Conservation (phyloP, 2,888 invertebrate species). For the Harmothoe impar region DNA sequence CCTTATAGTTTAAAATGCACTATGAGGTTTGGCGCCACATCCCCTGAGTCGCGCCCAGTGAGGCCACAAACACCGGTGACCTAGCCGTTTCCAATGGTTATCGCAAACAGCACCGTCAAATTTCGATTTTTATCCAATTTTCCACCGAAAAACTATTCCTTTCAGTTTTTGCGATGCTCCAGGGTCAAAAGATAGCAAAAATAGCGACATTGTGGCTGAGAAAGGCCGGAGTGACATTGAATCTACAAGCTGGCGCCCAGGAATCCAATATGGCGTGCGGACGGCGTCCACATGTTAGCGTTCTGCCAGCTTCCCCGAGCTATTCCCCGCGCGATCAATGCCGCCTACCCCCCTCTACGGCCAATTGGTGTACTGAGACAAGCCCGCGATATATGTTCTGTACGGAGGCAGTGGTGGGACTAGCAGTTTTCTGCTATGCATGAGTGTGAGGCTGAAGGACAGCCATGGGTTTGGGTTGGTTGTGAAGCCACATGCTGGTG, state of each 20-base stretch:
- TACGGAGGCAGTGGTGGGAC: too few relatives aligned
- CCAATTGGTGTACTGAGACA: conserved; percentile 57
- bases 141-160: conserved; percentile 52
- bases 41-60: neutral
- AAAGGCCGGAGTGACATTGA: neutral
- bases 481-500: too few relatives aligned
- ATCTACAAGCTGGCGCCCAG: neutral
- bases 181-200: conserved; percentile 19
- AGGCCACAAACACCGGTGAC: neutral
- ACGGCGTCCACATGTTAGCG: conserved; percentile 49
- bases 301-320: conserved; percentile 14
- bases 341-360: conserved; percentile 60
- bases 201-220: neutral
- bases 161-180: conserved; percentile 43
- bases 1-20: conserved; percentile 5
- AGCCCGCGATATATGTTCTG: conserved; percentile 24
- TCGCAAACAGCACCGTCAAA: conserved; percentile 46
- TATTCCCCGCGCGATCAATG: conserved; percentile 55
- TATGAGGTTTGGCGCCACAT: neutral
- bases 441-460: too few relatives aligned
- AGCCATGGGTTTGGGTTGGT: too few relatives aligned
- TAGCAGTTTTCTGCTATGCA: too few relatives aligned
- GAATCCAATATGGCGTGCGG: conserved; percentile 60
- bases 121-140: conserved; percentile 56
- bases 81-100: neutral